A percentile compares a stretch with the other conserved stretches of the same genome.
phyloP scores from a whole-genome alignment of 2,797 vertebrate species.

The Trematomus bernacchii region DNA sequence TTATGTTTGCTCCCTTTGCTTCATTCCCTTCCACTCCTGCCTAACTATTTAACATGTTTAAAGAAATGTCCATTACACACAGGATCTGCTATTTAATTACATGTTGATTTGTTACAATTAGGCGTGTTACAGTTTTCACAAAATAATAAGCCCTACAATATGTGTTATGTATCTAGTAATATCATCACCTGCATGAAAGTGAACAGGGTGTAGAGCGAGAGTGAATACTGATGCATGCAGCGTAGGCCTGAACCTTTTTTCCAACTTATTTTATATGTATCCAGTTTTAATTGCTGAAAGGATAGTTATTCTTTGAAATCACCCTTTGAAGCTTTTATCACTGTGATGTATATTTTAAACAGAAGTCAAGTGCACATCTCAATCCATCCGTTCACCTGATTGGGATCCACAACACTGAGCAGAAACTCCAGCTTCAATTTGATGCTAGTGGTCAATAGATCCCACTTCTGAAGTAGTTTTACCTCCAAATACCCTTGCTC shows the following conservation, averaged over 20 bases:
- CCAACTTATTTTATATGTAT: too few species aligned
- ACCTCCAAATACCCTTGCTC: background rate
- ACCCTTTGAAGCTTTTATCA: too few species aligned
- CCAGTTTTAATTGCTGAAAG: background rate
- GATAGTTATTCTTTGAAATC: too few species aligned
- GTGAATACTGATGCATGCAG: background rate
- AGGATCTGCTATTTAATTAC: background rate
- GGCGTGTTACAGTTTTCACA: background rate
- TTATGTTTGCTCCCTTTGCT: constrained; percentile 23
- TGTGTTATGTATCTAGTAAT: background rate
- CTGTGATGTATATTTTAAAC: too few species aligned
- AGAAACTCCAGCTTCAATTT: background rate
- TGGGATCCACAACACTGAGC: background rate
- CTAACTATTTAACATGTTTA: background rate
- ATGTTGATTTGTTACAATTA: background rate
- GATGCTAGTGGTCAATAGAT: constrained; percentile 13
- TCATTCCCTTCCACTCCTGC: background rate
- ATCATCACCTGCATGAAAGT: constrained; percentile 2
- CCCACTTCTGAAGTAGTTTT: constrained; percentile 7
- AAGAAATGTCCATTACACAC: background rate
- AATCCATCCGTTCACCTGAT: background rate
- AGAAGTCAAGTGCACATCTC: background rate
- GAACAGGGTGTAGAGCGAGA: background rate
- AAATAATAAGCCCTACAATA: background rate
- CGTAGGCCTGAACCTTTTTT: background rate